Percentiles rank a stretch among this genome's conserved stretches.
Evolutionary conservation across 2,888 invertebrate genomes (phyloP).

Genomic region (Trichogramma dendrolimi): DNA sequence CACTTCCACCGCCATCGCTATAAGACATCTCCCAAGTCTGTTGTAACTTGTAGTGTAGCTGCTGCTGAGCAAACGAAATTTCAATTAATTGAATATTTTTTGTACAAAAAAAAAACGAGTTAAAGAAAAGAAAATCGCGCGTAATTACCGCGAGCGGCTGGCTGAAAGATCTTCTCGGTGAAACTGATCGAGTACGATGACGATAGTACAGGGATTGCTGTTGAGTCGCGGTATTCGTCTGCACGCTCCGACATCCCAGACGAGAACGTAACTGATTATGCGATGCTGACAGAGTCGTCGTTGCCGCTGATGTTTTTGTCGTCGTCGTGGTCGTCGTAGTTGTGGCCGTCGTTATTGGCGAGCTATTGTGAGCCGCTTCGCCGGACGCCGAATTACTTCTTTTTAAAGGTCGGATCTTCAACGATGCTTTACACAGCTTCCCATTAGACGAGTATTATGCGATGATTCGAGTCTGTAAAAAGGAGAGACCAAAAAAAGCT

Average conservation of each 20-base stretch:
- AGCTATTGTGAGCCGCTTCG: slow-evolving; percentile 5
- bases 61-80: background rate
- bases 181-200: slow-evolving; percentile 21
- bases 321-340: too few relatives aligned
- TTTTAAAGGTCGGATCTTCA: slow-evolving; percentile 21
- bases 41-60: slow-evolving; percentile 10
- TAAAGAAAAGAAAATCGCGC: background rate
- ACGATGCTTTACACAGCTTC: slow-evolving; percentile 5
- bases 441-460: slow-evolving; percentile 1
- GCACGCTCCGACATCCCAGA: slow-evolving; percentile 24
- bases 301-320: slow-evolving; percentile 2
- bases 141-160: slow-evolving; percentile 15
- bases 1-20: slow-evolving; percentile 52
- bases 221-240: background rate
- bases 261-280: slow-evolving; percentile 20
- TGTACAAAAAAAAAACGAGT: background rate
- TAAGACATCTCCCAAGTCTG: slow-evolving; percentile 47
- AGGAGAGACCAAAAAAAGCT: too few relatives aligned
- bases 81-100: background rate
- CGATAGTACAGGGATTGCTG: too few relatives aligned
- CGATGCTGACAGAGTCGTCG: slow-evolving; percentile 12
- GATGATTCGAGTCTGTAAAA: too few relatives aligned
- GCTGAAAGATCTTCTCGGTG: slow-evolving; percentile 17
- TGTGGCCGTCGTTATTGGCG: too few relatives aligned
- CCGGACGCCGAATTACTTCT: slow-evolving; percentile 24